Conservation (phyloP, 2,888 invertebrate genomes). For the Melieria picta region DNA sequence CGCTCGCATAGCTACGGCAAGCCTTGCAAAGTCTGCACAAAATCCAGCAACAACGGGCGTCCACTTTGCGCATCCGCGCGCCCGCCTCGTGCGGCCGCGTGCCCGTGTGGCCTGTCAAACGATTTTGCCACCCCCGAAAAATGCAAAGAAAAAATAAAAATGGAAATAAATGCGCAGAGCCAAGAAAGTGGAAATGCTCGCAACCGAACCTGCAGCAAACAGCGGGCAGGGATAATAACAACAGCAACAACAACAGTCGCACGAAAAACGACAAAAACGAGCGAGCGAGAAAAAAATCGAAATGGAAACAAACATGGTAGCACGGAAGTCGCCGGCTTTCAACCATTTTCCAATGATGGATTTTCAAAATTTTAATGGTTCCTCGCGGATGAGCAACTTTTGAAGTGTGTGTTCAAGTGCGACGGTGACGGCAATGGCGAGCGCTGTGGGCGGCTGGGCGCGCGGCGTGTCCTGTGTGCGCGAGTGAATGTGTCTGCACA, state of each 20-base stretch:
- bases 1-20: background rate
- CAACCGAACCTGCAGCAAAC: too few relatives aligned
- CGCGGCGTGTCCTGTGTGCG: background rate
- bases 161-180: background rate
- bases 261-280: slow-evolving; percentile 27
- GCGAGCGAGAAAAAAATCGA: slow-evolving; percentile 35
- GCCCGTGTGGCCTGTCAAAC: background rate
- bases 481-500: background rate
- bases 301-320: slow-evolving; percentile 49
- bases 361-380: slow-evolving; percentile 64
- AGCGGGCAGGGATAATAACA: background rate
- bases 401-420: slow-evolving; percentile 47
- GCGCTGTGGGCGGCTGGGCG: background rate
- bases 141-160: slow-evolving; percentile 20
- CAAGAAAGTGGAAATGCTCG: background rate
- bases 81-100: background rate
- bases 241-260: slow-evolving; percentile 20
- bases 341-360: slow-evolving; percentile 62
- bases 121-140: slow-evolving; percentile 14
- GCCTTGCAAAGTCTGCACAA: slow-evolving; percentile 2
- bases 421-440: slow-evolving; percentile 6
- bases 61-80: background rate
- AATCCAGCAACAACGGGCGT: background rate
- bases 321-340: slow-evolving; percentile 52
- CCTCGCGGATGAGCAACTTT: slow-evolving; percentile 61